Conservation (phyloP, 2,113 vertebrate genomes). For the Chaetodon trifascialis region DNA sequence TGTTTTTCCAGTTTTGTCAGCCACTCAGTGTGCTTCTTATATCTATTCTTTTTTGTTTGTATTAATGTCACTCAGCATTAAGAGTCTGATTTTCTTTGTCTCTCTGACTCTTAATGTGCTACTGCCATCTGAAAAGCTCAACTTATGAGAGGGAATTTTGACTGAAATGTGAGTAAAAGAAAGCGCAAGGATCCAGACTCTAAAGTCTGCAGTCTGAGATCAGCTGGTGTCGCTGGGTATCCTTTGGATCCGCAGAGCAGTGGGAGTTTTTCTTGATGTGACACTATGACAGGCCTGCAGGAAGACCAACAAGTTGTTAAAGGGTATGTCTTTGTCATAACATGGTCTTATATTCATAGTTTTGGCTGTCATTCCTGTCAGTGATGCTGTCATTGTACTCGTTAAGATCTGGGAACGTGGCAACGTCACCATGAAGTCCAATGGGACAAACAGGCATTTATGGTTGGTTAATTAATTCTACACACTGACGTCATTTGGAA, state of each 20-base stretch:
- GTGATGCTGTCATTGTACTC: background rate
- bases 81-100: background rate
- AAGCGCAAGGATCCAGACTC: background rate
- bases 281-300: background rate
- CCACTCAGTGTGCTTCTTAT: background rate
- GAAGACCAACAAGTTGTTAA: background rate
- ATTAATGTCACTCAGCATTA: background rate
- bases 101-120: background rate
- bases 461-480: too few relatives aligned
- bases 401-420: background rate
- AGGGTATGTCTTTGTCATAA: too few relatives aligned
- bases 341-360: background rate
- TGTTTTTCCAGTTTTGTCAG: background rate
- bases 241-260: background rate
- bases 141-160: background rate
- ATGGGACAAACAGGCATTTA: too few relatives aligned
- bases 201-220: background rate
- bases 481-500: background rate
- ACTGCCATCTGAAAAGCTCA: background rate
- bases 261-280: background rate
- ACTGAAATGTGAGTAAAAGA: background rate
- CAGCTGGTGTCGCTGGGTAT: background rate
- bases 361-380: background rate
- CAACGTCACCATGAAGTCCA: too few relatives aligned
- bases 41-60: background rate